These are phyloP conservation scores for Thripadectes ignobilis DNA, from an alignment of 2,797 vertebrate species.

Conservation along the genomic window DNA sequence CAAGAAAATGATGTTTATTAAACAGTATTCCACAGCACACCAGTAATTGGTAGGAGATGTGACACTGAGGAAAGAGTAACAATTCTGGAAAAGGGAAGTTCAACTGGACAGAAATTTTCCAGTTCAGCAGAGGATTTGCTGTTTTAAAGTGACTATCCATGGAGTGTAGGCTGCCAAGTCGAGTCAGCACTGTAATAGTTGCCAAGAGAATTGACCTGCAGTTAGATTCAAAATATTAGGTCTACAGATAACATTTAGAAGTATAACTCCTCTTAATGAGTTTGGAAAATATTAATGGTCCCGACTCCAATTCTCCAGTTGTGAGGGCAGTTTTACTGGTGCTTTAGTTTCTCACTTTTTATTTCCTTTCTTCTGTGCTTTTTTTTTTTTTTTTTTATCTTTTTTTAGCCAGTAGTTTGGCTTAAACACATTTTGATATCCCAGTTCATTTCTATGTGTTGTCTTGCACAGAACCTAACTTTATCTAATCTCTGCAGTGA, in stretches of 20 bases:
- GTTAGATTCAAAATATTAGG: constrained; percentile 2
- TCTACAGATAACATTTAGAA: background rate
- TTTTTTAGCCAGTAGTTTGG: background rate
- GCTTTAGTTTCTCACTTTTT: background rate
- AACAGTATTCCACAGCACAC: constrained; percentile 23
- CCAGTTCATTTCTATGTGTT: background rate
- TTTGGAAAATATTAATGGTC: background rate
- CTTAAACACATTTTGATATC: background rate
- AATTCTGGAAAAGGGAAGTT: background rate
- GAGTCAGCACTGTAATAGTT: background rate
- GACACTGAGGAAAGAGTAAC: background rate
- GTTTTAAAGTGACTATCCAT: background rate
- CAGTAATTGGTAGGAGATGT: constrained; percentile 21
- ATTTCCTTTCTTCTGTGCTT: background rate
- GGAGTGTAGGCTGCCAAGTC: background rate
- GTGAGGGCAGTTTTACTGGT: background rate
- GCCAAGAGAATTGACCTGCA: background rate
- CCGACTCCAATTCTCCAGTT: background rate
- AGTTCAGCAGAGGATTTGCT: background rate
- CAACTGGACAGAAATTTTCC: background rate
- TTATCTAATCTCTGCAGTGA: background rate
- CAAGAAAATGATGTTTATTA: constrained; percentile 65
- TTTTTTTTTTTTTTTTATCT: too few species aligned
- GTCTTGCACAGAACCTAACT: background rate
- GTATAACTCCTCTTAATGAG: background rate